A percentile compares a stretch with the other conserved stretches of the same genome.
These are phyloP conservation scores for Cnemophilus loriae DNA, from an alignment of 2,113 vertebrate species.

Conservation along the genomic window DNA sequence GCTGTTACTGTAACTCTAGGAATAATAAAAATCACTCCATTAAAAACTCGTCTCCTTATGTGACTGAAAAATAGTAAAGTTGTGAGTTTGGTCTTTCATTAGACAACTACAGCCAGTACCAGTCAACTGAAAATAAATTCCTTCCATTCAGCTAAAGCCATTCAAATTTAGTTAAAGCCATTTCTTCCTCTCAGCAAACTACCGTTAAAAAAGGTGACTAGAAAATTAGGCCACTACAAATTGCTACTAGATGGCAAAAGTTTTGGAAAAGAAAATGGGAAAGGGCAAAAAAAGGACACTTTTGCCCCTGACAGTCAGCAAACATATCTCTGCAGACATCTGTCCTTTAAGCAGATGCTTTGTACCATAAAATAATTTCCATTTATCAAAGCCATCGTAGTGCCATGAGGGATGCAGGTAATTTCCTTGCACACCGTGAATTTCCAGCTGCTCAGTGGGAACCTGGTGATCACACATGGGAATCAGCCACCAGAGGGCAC, in stretches of 20 bases:
- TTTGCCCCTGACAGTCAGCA: neutral
- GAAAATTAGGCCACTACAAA: neutral
- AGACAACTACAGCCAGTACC: neutral
- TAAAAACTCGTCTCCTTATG: neutral
- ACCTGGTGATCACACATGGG: neutral
- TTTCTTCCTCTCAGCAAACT: neutral
- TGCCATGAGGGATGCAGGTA: neutral
- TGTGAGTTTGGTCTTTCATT: neutral
- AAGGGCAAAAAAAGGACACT: neutral
- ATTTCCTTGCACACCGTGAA: accelerated
- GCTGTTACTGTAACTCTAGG: conserved; percentile 93
- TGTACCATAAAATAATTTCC: neutral
- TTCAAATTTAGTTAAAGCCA: neutral
- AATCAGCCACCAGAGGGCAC: neutral
- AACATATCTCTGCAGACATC: neutral
- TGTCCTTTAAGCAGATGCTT: neutral
- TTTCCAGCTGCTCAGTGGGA: neutral
- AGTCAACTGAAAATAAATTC: neutral
- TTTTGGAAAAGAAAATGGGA: neutral
- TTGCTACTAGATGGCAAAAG: neutral
- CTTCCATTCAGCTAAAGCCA: neutral
- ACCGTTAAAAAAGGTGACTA: neutral
- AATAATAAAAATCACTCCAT: neutral
- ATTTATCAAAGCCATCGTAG: neutral
- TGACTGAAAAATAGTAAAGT: neutral